Evolutionary conservation across 2,888 invertebrate genomes (phyloP), one percentile per base, ranked within the genome.

Genomic region (Prenolepis imparis): DNA sequence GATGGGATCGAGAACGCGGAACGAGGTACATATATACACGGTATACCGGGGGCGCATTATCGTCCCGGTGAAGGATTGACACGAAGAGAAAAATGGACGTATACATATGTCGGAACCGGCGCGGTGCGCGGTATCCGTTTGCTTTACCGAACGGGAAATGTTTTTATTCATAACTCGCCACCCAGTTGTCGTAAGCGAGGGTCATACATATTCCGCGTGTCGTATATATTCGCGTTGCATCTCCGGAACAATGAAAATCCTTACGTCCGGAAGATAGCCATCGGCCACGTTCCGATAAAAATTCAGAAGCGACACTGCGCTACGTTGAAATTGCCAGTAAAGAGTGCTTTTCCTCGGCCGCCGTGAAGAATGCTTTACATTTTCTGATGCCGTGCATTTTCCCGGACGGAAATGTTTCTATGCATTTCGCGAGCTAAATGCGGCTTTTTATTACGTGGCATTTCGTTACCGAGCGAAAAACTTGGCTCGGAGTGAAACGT

Each of bases 141-240:
- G 78, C 78, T 80, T 77, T 67, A 55, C 55, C 78, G 59, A 24
- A 70, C 72, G 72, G 21, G 59, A 80, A 70, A 80, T 80, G 78
- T 80, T 80, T 80, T 80, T 80, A 80, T 80, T 80, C 78, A 80
- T 80, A 80, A 70, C 78, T 39, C 15, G 55, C 59, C 44, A 44
- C 32, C 70, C 48, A n/a, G 59, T 44, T 70, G 59, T 57, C 78
- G 70, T 70, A 70, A 80, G 70, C 78, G 70, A 59, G 44, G 36
- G 59, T 70, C 78, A 80, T 80, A 80, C 70, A 80, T 80, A 80
- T 80, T 80, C 78, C 59, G 59, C 72, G 44, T 68, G 68, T 52
- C 68, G 68, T 80, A 12, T 48, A 80, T 28, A 28, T 36, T 59
- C 72, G 70, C 32, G 57, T 61, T 70, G 59, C 59, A 70, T 80